These are phyloP conservation scores for Caenorhabditis sp. DNA, from an alignment of 2,888 invertebrate species.

Conservation along the genomic window DNA sequence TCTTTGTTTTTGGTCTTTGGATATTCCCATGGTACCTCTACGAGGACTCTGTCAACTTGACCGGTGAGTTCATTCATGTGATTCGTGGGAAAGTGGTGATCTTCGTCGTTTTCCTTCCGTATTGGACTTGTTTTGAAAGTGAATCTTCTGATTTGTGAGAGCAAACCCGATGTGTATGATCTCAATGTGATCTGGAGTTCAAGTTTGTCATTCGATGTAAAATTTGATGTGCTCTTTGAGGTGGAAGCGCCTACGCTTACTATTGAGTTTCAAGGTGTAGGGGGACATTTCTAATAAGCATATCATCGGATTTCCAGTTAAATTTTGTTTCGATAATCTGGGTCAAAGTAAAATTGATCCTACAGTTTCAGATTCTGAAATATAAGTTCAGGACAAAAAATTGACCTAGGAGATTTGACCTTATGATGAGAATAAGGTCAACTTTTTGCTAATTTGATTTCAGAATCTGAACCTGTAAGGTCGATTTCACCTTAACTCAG, in stretches of 20 bases:
- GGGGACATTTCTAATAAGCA: too few species aligned
- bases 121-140: too few species aligned
- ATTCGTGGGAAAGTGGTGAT: background rate
- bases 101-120: background rate
- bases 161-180: background rate
- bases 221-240: constrained; percentile 9
- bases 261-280: background rate
- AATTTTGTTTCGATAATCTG: too few species aligned
- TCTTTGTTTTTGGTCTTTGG: constrained; percentile 49
- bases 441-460: too few species aligned
- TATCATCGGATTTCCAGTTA: too few species aligned
- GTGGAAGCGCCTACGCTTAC: constrained; percentile 20
- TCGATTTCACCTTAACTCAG: too few species aligned
- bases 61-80: constrained; percentile 35
- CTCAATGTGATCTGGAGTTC: background rate
- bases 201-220: constrained; percentile 5
- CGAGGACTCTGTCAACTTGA: constrained; percentile 53
- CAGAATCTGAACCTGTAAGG: too few species aligned
- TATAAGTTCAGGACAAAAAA: too few species aligned
- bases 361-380: too few species aligned
- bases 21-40: constrained; percentile 65
- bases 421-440: too few species aligned
- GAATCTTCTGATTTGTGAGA: background rate
- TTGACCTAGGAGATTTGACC: too few species aligned
- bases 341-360: too few species aligned